A percentile compares a stretch with the other conserved stretches of the same genome.
These are phyloP conservation scores for Caenorhabditis doughertyi DNA, from an alignment of 2,888 invertebrate species.

Conservation along the genomic window DNA sequence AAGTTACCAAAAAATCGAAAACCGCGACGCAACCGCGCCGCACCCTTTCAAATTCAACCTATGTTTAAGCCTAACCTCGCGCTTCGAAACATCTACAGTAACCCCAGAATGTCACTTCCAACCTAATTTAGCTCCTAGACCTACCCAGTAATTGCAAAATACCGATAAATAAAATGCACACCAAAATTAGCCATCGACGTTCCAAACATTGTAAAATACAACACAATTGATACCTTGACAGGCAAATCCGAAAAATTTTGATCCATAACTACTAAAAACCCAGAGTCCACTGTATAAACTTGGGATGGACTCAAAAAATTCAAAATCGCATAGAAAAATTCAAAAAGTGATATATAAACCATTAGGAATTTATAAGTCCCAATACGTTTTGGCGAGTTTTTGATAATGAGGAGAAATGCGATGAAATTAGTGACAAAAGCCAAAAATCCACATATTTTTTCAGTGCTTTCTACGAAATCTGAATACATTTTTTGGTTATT, in stretches of 20 bases:
- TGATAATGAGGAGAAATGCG: neutral
- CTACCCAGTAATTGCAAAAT: neutral
- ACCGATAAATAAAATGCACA: constrained; percentile 10
- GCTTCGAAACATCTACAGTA: neutral
- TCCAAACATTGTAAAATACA: constrained; percentile 12
- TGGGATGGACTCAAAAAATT: neutral
- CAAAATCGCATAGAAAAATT: neutral
- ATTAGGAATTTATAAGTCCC: constrained; percentile 4
- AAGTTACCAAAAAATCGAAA: neutral
- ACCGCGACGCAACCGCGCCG: constrained; percentile 19
- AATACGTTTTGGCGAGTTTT: neutral
- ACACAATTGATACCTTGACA: neutral
- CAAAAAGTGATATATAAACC: constrained; percentile 4
- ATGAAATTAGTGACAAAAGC: neutral
- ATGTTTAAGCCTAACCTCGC: neutral
- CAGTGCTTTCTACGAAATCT: neutral
- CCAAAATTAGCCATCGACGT: constrained; percentile 11
- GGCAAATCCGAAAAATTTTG: neutral
- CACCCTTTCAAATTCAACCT: neutral
- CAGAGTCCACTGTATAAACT: neutral
- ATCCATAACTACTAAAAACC: neutral
- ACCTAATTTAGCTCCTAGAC: neutral
- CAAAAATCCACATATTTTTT: neutral
- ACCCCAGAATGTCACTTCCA: neutral
- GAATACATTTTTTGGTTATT: neutral